Conservation (phyloP, 2,113 vertebrate genomes). For the Apteryx mantelli region DNA sequence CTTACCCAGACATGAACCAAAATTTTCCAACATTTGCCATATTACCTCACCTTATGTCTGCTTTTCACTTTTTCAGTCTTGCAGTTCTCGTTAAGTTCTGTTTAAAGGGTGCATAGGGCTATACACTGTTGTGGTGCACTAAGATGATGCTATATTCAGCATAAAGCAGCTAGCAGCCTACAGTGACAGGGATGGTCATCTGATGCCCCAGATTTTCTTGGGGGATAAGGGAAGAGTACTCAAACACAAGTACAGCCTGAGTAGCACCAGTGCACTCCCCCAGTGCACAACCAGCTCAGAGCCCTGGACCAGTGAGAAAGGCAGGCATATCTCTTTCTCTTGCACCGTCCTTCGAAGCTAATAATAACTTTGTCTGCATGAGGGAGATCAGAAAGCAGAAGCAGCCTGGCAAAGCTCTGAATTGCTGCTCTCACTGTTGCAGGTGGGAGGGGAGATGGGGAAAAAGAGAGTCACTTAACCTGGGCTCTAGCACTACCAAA, state of each 20-base stretch:
- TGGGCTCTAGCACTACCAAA: background rate
- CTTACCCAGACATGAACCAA: background rate
- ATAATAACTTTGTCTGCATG: background rate
- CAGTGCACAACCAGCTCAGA: background rate
- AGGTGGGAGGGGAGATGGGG: background rate
- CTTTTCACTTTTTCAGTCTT: background rate
- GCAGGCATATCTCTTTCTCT: background rate
- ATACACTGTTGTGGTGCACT: background rate
- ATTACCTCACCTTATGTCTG: background rate
- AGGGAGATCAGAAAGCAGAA: background rate
- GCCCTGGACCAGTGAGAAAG: background rate
- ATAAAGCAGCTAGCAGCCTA: background rate
- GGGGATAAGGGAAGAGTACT: background rate
- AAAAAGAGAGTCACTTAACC: background rate
- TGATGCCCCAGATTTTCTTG: background rate
- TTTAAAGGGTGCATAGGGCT: background rate
- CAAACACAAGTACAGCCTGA: background rate
- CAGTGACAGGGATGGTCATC: background rate
- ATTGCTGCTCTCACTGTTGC: background rate
- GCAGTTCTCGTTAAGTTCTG: background rate
- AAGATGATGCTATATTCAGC: background rate
- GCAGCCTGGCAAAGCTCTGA: background rate
- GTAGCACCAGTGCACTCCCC: background rate
- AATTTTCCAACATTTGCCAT: background rate
- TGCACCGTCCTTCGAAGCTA: background rate